These are phyloP conservation scores for Margarornis squamiger DNA, from an alignment of 2,797 vertebrate genomes.

Conservation along the genomic window DNA sequence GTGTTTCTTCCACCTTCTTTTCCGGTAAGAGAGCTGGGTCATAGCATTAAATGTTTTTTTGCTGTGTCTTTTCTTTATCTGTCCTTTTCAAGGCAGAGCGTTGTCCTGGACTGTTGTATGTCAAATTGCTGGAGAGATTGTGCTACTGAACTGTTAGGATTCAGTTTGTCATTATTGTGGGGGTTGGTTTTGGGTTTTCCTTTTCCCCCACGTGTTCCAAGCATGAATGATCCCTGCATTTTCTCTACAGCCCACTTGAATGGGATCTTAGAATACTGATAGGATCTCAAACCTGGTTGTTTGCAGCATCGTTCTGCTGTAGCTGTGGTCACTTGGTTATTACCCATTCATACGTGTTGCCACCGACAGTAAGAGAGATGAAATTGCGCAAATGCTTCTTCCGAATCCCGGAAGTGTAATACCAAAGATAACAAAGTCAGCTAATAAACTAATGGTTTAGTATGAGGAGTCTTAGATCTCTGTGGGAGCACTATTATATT, in stretches of 20 bases:
- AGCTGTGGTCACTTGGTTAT: not conserved
- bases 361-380: not conserved
- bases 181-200: fast-evolving
- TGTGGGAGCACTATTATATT: not conserved
- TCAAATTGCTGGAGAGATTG: not conserved
- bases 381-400: not conserved
- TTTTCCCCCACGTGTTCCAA: fast-evolving
- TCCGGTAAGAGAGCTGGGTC: constrained; percentile 83
- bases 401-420: not conserved
- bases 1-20: constrained; percentile 90
- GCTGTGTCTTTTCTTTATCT: not conserved
- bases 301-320: not conserved
- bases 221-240: not conserved
- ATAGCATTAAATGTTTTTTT: not conserved
- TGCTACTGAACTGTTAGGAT: not conserved
- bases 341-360: not conserved
- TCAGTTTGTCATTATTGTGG: not conserved
- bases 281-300: not conserved
- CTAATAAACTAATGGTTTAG: not conserved
- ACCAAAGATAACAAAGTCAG: not conserved
- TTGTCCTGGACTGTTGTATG: not conserved
- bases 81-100: not conserved
- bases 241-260: not conserved
- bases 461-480: not conserved
- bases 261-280: not conserved